Evolutionary conservation across 2,113 vertebrate genomes (phyloP), one percentile per base, ranked within the genome.

Genomic region (Anseranas semipalmata): DNA sequence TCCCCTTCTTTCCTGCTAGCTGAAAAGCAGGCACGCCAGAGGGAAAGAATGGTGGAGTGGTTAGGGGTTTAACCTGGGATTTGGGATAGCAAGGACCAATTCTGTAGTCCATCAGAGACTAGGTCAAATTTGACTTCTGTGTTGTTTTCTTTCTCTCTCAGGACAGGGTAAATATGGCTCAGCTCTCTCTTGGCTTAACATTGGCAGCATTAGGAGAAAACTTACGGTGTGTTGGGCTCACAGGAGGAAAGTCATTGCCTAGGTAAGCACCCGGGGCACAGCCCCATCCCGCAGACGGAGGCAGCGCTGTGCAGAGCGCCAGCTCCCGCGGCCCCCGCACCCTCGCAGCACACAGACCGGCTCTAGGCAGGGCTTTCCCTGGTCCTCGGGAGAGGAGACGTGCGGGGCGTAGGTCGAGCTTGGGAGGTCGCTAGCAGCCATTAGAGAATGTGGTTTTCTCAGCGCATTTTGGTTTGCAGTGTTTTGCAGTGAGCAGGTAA

Each of bases 1-100:
- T 87, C 33, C 55, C 71, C 74, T 95, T 96, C 86, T 95, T 84
- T 37, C n/a, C 72, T 94, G 58, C 48, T 70, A 43, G n/a, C 59
- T 89, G 41, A 52, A 63, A 67, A 74, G 71, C 37, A 70, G 73
- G 74, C 77, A 73, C 16, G 19, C 43, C 22, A 17, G 17, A 14
- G 9, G 48, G 21, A 78, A 89, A 83, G 84, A 89, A 46, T 79
- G 37, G 70, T 24, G 19, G 0, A 62, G 50, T 46, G 67, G 58
- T 46, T 70, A 33, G 37, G 39, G 58, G 67, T 87, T 85, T 85
- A 79, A 56, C 28, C 32, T 59, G 71, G 37, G 45, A 50, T 59
- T 75, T 82, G 39, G 19, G 37, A 66, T 58, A 92, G 65, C 58
- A 74, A 75, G 70, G 48, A 72, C 43, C n/a, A 60, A 1, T 79